These are phyloP conservation scores for Pseudachorutes palmiensis DNA, from an alignment of 1,140 invertebrate species.

Conservation along the genomic window DNA sequence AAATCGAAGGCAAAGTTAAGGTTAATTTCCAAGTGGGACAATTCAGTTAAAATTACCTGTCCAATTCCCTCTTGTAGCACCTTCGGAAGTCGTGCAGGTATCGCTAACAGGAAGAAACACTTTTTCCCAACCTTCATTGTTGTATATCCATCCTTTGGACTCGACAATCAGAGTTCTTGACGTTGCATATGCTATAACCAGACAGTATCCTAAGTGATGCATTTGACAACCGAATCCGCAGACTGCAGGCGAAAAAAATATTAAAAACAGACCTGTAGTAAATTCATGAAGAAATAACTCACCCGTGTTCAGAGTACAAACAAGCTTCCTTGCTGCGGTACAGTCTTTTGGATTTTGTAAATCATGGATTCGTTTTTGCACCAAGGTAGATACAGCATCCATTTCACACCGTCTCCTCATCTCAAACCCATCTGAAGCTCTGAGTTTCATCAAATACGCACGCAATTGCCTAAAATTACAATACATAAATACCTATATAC, in stretches of 20 bases:
- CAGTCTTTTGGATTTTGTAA: slow-evolving; percentile 89
- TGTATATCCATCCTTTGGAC: slow-evolving; percentile 91
- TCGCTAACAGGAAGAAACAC: slow-evolving; percentile 88
- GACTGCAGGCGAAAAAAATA: slow-evolving; percentile 42
- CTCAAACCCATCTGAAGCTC: slow-evolving; percentile 66
- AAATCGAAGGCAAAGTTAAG: no score
- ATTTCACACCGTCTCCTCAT: slow-evolving; percentile 73
- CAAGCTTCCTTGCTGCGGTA: slow-evolving; percentile 71
- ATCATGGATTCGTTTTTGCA: slow-evolving; percentile 68
- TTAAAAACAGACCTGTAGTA: no score
- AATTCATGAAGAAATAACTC: no score
- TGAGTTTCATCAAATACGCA: slow-evolving; percentile 60
- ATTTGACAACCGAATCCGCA: slow-evolving; percentile 95
- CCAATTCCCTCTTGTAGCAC: slow-evolving; percentile 45
- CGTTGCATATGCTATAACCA: slow-evolving; percentile 91
- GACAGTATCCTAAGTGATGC: slow-evolving; percentile 94
- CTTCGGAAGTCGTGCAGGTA: slow-evolving; percentile 62
- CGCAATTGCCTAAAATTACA: slow-evolving; percentile 45
- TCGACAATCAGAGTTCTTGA: slow-evolving; percentile 88
- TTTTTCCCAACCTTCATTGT: slow-evolving; percentile 86
- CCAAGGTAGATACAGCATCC: slow-evolving; percentile 64
- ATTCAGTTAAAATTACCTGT: slow-evolving; percentile 38
- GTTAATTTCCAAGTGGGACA: neutral
- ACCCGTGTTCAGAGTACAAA: slow-evolving; percentile 95
- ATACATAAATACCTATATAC: neutral